phyloP scores from a whole-genome alignment of 2,113 vertebrate genomes.

The Crotalus horridus region DNA sequence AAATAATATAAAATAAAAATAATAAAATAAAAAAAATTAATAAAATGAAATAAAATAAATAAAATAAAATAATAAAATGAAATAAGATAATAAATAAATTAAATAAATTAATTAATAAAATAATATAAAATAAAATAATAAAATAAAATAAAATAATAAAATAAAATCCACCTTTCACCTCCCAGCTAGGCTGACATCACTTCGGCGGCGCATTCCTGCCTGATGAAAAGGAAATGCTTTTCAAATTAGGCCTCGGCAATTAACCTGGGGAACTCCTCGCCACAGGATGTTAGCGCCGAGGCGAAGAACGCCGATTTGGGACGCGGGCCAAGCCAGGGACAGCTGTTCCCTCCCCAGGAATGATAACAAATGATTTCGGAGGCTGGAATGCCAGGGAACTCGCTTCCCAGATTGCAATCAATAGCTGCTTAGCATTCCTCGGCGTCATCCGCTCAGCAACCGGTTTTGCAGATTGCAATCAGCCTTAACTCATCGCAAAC shows the following conservation, averaged over 20 bases:
- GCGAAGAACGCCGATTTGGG: background rate
- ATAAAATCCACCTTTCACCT: background rate
- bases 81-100: no score
- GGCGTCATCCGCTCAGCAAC: background rate
- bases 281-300: background rate
- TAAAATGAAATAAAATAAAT: no score
- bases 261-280: background rate
- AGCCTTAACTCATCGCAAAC: background rate
- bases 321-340: background rate
- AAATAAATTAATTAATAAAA: no score
- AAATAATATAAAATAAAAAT: no score
- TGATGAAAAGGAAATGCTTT: slow-evolving; percentile 6
- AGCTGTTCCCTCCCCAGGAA: background rate
- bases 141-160: background rate
- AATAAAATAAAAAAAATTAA: no score
- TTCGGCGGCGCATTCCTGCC: background rate
- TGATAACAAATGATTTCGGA: background rate
- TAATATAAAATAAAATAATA: no score
- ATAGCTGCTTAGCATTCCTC: background rate
- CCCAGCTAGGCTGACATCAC: background rate
- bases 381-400: slow-evolving; percentile 1
- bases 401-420: no score
- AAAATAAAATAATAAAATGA: no score
- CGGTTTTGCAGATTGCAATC: background rate
- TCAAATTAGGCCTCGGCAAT: background rate